Evolutionary conservation across 2,888 invertebrate species (phyloP), one percentile per base, ranked within the genome.

Genomic region (Morpho helenor): DNA sequence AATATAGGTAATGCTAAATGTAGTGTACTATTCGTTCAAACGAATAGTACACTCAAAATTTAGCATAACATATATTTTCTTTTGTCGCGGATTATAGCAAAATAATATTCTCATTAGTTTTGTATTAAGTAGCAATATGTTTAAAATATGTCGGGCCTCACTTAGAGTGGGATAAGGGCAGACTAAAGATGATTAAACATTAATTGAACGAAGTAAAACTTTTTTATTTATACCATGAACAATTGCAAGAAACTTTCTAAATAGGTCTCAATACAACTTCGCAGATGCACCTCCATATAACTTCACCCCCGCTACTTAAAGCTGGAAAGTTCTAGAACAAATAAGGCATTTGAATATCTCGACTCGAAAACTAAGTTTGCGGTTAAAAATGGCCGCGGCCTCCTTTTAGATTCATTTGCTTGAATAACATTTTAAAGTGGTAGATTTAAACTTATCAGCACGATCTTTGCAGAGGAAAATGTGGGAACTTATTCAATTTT

Each of bases 291-390:
- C 42, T 47, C 57, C 44, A 58, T 43, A 50, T 31, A 58, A 58
- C 52, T 50, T 42, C 46, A 52, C 50, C 9, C 63, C 61, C 60
- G 60, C 60, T 56, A 64, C 64, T 66, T 62, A 54, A 63, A 71
- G 69, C 66, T 67, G 54, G 52, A 59, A 69, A 71, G 63, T 70
- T 69, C 65, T 57, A 66, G 65, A 72, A 72, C 73, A 74, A 73
- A 71, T 69, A 74, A 68, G 66, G 65, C 68, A 71, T 72, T 71
- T 68, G 69, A 72, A 70, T 73, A 67, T 67, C 64, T 52, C 53
- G 45, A 60, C 58, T 62, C 50, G 54, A 61, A 64, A 62, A 62
- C 61, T 59, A 53, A 60, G 61, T 57, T 61, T 58, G 59, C 61
- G 54, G 57, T 62, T 64, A 63, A 64, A 66, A 64, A 63, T 63